These are phyloP conservation scores for Anarhynchus alexandrinus DNA, from an alignment of 2,113 vertebrate species.

Conservation along the genomic window DNA sequence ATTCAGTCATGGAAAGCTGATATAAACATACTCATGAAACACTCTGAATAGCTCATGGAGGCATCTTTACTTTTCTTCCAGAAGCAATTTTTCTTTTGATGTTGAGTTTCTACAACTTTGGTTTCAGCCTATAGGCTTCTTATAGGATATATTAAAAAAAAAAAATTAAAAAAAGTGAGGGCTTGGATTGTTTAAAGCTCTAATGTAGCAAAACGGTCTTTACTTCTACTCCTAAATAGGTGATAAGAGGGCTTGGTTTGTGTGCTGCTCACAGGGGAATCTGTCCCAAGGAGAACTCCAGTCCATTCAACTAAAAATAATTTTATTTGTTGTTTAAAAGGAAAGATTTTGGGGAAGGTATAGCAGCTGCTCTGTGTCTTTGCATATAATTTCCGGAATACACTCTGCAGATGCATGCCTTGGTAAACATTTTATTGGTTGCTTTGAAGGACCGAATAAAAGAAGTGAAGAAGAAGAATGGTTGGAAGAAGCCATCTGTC, in stretches of 20 bases:
- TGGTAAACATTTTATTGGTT: background rate
- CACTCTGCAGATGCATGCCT: background rate
- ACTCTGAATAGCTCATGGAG: background rate
- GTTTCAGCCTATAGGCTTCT: background rate
- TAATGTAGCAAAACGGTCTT: background rate
- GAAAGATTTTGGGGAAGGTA: background rate
- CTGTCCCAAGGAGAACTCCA: background rate
- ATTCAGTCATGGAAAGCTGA: background rate
- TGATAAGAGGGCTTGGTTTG: background rate
- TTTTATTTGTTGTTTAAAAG: background rate
- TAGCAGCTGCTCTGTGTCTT: background rate
- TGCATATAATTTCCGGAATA: background rate
- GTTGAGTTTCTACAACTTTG: background rate
- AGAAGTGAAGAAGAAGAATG: background rate
- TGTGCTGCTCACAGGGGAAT: background rate
- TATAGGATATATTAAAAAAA: background rate
- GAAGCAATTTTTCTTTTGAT: background rate
- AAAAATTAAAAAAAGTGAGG: background rate
- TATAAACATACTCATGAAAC: background rate
- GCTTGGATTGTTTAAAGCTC: background rate
- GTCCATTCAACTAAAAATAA: background rate
- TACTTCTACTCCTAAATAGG: background rate
- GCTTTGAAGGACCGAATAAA: background rate
- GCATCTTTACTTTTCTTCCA: background rate
- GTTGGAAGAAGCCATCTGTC: accelerated